Base-by-base conservation (phyloP, 2,113 vertebrate species). In the Psilopsiagon aurifrons region DNA sequence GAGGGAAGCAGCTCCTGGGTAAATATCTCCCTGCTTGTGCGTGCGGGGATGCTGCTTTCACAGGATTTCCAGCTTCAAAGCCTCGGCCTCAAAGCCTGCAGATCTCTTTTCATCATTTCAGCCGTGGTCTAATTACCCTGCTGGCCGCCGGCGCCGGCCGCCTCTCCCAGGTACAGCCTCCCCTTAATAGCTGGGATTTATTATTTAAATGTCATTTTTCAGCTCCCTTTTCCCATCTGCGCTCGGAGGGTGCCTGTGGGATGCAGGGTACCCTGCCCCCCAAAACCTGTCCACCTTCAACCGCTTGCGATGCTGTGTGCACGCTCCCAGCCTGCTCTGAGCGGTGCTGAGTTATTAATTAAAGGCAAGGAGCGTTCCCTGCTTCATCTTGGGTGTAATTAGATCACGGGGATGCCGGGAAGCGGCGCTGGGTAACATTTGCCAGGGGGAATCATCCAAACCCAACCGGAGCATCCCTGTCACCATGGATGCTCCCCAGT, bases 81-180 rank as follows among this genome's bases (percentile, higher is more conserved):
- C 90, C 87, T 95, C 94, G 46, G 95, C 96, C 96, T 97, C 96
- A 97, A 96, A 97, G 96, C 95, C 92, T 94, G 90, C 96, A 95
- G 92, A 95, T 96, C 94, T 94, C 96, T 96, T 97, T 96, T 97
- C 95, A 97, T 97, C 96, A 95, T 92, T 94, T 94, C 96, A 96
- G 95, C 94, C 67, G 46, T 60, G 93, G 87, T 96, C 94, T 96
- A 97, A 96, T 97, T 96, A 94, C 93, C 91, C 87, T 31, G 63
- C 94, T 93, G 92, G 81, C 92, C 90, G 85, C 93, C 64, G 81
- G 89, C 68, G 37, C 83, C 86, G 83, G 71, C 76, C 77, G 54
- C 47, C 84, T 91, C 96, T 97, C 87, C 83, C 95, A 95, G 93
- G 96, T 97, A 95, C 84, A 17, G 87, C 76, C 89, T 96, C 89